Base-by-base conservation (phyloP, 23 tunicate genomes). In the Ciona savignyi region DNA sequence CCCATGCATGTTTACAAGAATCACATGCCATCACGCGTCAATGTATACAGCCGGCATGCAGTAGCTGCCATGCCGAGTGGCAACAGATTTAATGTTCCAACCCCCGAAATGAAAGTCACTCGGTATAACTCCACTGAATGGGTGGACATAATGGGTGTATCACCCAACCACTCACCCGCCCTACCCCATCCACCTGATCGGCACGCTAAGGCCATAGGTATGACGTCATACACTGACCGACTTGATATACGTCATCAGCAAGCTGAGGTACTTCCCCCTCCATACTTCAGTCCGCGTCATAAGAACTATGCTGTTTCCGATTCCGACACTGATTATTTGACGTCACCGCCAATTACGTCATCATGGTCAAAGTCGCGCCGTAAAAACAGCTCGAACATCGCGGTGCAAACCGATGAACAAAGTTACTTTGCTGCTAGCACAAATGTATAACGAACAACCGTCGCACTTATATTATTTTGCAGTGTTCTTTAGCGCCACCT, bases 351-450 rank as follows among this genome's bases (percentile, higher is more conserved):
- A 51, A 69, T 69, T 49, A 69, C 51, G 73, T 69, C 51, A 69
- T 35, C 70, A 1, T 82, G 87, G 87, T 75, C 80, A 20, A 69
- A 32, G 21, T 32, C 80, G 34, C 65, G 74, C 15, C 72, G 80
- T 25, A 74, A 82, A 35, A 64, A 68, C 80, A 82, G 80, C 35
- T 26, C 75, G 0, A 68, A 70, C 30, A 68, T 68, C 4, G 80
- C 87, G 33, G 70, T 82, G 29, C 80, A 74, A 56, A 82, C 87
- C 1, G 75, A 82, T 15, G n/a, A n/a, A n/a, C n/a, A n/a, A n/a
- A 42, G 56, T 42, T 42, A 42, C 15, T 42, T 42, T 15, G 56
- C 56, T 15, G 56, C 56, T 9, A 42, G 56, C 56, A 42, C 56
- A 9, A 15, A 42, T 15, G 56, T 42, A 6, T 42, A 15, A 42